Evolutionary conservation across 2,797 vertebrate species (phyloP).

Genomic region (Rallus crepitans): DNA sequence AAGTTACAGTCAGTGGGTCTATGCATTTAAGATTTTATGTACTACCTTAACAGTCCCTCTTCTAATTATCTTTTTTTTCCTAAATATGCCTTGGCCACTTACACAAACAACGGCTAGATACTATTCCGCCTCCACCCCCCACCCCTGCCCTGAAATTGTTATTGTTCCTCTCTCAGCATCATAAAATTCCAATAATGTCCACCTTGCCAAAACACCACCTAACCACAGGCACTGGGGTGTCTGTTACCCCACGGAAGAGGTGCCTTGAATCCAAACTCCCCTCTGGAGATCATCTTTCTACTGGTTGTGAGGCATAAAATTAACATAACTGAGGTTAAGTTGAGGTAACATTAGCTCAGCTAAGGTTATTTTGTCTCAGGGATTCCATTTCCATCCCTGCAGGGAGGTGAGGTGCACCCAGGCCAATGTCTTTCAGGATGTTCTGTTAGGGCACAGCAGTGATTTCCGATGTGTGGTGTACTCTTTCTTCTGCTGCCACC

Average conservation of each 20-base stretch:
- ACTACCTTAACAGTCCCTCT: neutral
- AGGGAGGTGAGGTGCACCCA: too few species aligned
- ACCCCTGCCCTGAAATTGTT: neutral
- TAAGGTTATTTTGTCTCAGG: neutral
- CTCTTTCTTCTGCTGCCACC: neutral
- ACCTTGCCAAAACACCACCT: neutral
- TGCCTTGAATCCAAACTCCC: neutral
- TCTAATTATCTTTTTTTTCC: neutral
- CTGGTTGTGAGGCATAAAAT: neutral
- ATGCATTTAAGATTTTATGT: neutral
- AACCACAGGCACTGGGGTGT: neutral
- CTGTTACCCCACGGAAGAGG: neutral
- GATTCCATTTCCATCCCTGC: neutral
- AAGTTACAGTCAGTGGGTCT: neutral
- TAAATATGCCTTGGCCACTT: neutral
- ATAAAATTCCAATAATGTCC: neutral
- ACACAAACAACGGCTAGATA: neutral
- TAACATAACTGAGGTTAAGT: neutral
- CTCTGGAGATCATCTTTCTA: neutral
- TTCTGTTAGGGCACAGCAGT: neutral
- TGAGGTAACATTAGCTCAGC: neutral
- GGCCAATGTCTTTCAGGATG: accelerated
- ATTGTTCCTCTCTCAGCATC: neutral
- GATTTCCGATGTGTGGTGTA: neutral
- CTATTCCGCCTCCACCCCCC: neutral